Base-by-base conservation (phyloP, 92 coral and sea anemone genomes). In the Phenganax marumi region DNA sequence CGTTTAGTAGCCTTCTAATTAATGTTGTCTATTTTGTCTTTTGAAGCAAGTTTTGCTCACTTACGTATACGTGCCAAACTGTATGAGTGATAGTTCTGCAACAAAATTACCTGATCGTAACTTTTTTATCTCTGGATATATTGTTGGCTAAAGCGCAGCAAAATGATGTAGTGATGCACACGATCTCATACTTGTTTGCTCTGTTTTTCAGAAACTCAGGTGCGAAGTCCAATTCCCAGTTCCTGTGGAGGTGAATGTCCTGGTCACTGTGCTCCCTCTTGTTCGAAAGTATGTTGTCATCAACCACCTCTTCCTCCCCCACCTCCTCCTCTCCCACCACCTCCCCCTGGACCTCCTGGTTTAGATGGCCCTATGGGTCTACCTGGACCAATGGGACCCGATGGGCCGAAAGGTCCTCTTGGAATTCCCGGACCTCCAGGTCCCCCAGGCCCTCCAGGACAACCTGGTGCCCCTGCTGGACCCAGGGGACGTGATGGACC, bases 321-420 rank as follows among this genome's bases (percentile, higher is more conserved):
- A 87, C 92, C 90, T 47, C 98, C 94, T 52, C 97, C 98, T 52
- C 98, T 93, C 64, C 97, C 98, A 68, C 98, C 98, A 85, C 98
- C 98, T 48, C 95, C 98, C 68, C 98, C 98, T 69, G 98, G 98
- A 61, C 98, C 98, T 63, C 97, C 98, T 53, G 98, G 98, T 51
- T 91, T 93, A 85, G 98, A 94, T 57, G 98, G 98, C 58, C 91
- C 98, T 12, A 94, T 94, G 97, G 98, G 98, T 68, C 91, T 94
- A 92, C 93, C 98, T 48, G 98, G 98, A 76, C 98, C 98, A 9
- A 71, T 88, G 62, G 98, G 98, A 49, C 98, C 98, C 72, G 98
- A 94, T 33, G 98, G 98, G 73, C 98, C 98, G 10, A 94, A 94
- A 86, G 98, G 98, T 85, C 97, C 98, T 69, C 98, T 97, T 52